Base-by-base conservation (phyloP, 30 jellyfish, hydroid and myxozoan genomes). In the Phacellophora camtschatica region DNA sequence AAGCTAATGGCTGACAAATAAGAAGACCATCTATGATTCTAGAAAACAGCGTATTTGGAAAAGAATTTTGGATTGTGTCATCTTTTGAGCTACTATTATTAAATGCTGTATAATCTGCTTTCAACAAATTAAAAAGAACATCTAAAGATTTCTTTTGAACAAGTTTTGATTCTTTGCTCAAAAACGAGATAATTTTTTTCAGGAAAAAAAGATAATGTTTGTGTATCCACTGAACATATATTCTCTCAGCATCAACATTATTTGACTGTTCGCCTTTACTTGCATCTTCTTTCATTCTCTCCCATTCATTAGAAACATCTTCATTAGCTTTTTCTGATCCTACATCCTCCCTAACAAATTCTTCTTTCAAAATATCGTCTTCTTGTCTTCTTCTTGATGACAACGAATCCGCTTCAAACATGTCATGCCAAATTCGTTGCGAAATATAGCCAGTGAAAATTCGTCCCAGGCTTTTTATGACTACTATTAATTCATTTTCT, bases 41-140 rank as follows among this genome's bases (percentile, higher is more conserved):
- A 4, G 66, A 66, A 42, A 61, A 74, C 6, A 73, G 54, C 16
- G 59, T 42, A 34, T 19, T 54, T 31, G 96, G 90, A 31, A 85
- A 85, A 66, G 53, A 73, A 11, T 35, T 1, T 33, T 74, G 49
- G 22, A 54, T 5, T 15, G 64, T 42, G 20, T 36, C 70, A 31
- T 63, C 20, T 41, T 66, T 53, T 49, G 82, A 73, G n/a, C n/a
- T n/a, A 20, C 91, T 80, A 2, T 33, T 31, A 11, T 34, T 11
- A 27, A n/a, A 19, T 4, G 96, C 96, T 49, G 54, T 25, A 49
- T 75, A 34, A 16, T 85, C 96, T 35, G 90, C 72, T 29, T 34
- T 37, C 25, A 85, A 16, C 29, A 74, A 42, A 11, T 56, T 51
- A 86, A 85, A 42, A 6, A 85, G 66, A 30, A 74, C 23, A 36